These are phyloP conservation scores for Drosophila sp. DNA, from an alignment of 1,140 invertebrate species.

Conservation along the genomic window DNA sequence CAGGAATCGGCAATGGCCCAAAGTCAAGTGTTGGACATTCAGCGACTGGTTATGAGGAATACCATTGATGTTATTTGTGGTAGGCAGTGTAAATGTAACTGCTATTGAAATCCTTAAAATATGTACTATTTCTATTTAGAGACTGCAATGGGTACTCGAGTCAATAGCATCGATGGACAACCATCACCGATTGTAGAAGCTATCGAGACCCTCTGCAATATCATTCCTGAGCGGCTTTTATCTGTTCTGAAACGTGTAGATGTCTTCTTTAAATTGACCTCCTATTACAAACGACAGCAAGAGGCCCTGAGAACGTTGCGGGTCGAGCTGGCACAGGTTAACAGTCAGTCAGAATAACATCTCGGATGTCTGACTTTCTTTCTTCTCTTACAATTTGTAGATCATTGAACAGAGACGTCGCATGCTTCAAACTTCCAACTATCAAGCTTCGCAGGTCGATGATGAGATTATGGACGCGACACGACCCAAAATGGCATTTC, in stretches of 20 bases:
- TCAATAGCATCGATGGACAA: slow-evolving; percentile 61
- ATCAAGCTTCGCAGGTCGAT: slow-evolving; percentile 10
- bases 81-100: neutral
- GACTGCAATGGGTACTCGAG: slow-evolving; percentile 60
- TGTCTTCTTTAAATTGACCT: slow-evolving; percentile 31
- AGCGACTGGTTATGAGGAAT: slow-evolving; percentile 35
- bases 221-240: slow-evolving; percentile 38
- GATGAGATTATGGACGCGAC: slow-evolving; percentile 25
- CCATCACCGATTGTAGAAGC: slow-evolving; percentile 49
- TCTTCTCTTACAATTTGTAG: neutral
- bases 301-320: slow-evolving; percentile 32
- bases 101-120: neutral
- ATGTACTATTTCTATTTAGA: slow-evolving; percentile 25
- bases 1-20: slow-evolving; percentile 8
- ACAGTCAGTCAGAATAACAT: neutral
- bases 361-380: neutral
- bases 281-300: slow-evolving; percentile 29
- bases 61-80: slow-evolving; percentile 67
- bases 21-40: slow-evolving; percentile 49
- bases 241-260: slow-evolving; percentile 46
- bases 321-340: slow-evolving; percentile 41
- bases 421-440: slow-evolving; percentile 19
- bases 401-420: slow-evolving; percentile 50
- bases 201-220: slow-evolving; percentile 40
- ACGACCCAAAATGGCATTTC: slow-evolving; percentile 73